These are phyloP conservation scores for Petrocephalus sullivani DNA, from an alignment of 2,797 vertebrate species.

Conservation along the genomic window DNA sequence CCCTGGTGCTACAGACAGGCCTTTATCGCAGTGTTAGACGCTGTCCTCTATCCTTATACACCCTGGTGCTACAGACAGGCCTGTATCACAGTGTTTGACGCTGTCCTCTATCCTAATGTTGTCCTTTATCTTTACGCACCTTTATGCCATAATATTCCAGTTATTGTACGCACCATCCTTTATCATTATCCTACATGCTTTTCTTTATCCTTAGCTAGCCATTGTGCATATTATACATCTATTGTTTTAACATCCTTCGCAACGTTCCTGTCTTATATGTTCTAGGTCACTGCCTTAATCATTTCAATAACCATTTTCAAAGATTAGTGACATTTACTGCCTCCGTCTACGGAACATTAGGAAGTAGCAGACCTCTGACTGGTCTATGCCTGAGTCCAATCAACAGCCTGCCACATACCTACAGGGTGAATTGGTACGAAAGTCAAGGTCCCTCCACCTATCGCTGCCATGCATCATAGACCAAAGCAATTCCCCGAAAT, in stretches of 20 bases:
- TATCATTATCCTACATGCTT: neutral
- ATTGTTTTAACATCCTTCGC: neutral
- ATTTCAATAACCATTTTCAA: neutral
- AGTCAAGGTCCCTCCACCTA: neutral
- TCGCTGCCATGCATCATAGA: neutral
- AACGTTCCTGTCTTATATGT: neutral
- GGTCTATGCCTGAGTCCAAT: neutral
- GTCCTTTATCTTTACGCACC: neutral
- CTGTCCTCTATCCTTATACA: neutral
- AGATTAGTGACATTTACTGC: constrained; percentile 6
- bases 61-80: neutral
- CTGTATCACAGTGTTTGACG: neutral
- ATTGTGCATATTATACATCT: neutral
- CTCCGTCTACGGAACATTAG: neutral
- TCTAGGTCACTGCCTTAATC: neutral
- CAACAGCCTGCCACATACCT: neutral
- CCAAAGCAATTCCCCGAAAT: neutral
- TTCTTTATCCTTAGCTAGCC: neutral
- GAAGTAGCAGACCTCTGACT: neutral
- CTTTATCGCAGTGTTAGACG: neutral
- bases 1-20: neutral
- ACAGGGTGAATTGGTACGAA: neutral
- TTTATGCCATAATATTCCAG: neutral
- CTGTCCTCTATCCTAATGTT: neutral
- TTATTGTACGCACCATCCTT: neutral